Evolutionary conservation across 2,113 vertebrate species (phyloP).

Genomic region (Morone chrysops): DNA sequence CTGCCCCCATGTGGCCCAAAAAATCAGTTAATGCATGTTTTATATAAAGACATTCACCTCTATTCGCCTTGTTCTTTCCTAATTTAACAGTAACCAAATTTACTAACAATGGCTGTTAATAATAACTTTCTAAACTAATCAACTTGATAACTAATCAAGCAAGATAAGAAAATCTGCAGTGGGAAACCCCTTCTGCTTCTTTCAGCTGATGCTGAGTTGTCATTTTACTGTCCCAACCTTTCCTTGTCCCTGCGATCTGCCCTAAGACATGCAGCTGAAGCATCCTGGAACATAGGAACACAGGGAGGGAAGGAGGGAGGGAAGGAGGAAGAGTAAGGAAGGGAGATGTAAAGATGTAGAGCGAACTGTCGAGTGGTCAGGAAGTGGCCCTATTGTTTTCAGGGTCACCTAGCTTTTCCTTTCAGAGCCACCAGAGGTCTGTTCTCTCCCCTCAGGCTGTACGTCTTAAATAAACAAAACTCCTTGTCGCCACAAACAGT

Average conservation of each 20-base stretch:
- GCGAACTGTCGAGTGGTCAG: slow-evolving; percentile 63
- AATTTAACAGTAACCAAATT: neutral
- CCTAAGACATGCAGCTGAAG: slow-evolving; percentile 61
- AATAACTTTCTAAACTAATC: too few species aligned
- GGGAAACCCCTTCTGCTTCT: slow-evolving; percentile 39
- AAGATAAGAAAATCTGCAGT: too few species aligned
- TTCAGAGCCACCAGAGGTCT: slow-evolving; percentile 56
- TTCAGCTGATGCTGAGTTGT: slow-evolving; percentile 61
- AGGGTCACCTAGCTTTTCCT: slow-evolving; percentile 77
- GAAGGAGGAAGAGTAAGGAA: slow-evolving; percentile 41
- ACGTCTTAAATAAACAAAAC: slow-evolving; percentile 70
- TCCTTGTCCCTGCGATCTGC: slow-evolving; percentile 49
- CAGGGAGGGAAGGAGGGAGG: slow-evolving; percentile 14
- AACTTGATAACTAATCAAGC: neutral
- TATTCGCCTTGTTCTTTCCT: neutral
- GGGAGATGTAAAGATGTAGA: slow-evolving; percentile 57
- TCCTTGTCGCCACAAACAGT: slow-evolving; percentile 34
- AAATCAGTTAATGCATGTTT: neutral
- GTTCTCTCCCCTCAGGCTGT: slow-evolving; percentile 55
- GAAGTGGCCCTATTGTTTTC: slow-evolving; percentile 86
- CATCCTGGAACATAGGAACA: slow-evolving; percentile 59
- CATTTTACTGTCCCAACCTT: slow-evolving; percentile 47
- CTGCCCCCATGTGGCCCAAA: neutral
- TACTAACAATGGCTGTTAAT: neutral
- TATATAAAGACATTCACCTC: neutral